phyloP scores from a whole-genome alignment of 2,797 vertebrate genomes.

The Rhodeus uyekii region DNA sequence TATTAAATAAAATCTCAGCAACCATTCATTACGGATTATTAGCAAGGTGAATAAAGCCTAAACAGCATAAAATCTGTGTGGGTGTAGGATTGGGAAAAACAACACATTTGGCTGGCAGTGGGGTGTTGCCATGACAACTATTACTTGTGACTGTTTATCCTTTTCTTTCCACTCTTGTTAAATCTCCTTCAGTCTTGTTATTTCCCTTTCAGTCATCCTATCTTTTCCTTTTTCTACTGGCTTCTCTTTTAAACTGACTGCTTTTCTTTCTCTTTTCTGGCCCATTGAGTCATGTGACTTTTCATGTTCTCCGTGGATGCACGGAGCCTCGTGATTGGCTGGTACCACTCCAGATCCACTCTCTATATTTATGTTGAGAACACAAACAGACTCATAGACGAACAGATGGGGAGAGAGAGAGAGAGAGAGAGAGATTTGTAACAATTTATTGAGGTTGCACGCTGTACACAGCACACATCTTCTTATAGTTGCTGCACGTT shows the following conservation, averaged over 20 bases:
- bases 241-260: not conserved
- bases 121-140: slow-evolving; percentile 58
- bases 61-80: slow-evolving; percentile 36
- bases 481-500: slow-evolving; percentile 49
- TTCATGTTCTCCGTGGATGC: not conserved
- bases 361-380: slow-evolving; percentile 2
- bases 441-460: not conserved
- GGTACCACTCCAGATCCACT: slow-evolving; percentile 24
- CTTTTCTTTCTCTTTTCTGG: not conserved
- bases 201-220: not conserved
- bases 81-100: slow-evolving; percentile 49
- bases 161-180: slow-evolving; percentile 29
- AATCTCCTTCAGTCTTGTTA: not conserved
- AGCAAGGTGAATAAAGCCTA: slow-evolving; percentile 41
- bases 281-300: slow-evolving; percentile 23
- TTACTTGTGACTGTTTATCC: slow-evolving; percentile 41
- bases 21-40: slow-evolving; percentile 25
- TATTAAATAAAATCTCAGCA: slow-evolving; percentile 13
- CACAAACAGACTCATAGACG: not conserved
- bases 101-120: slow-evolving; percentile 42
- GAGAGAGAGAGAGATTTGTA: slow-evolving; percentile 41
- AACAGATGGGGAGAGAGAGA: slow-evolving; percentile 4
- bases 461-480: not conserved
- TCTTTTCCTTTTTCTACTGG: not conserved
- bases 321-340: slow-evolving; percentile 18